Evolutionary conservation across 2,113 vertebrate genomes (phyloP).

Genomic region (Toxotes jaculatrix): DNA sequence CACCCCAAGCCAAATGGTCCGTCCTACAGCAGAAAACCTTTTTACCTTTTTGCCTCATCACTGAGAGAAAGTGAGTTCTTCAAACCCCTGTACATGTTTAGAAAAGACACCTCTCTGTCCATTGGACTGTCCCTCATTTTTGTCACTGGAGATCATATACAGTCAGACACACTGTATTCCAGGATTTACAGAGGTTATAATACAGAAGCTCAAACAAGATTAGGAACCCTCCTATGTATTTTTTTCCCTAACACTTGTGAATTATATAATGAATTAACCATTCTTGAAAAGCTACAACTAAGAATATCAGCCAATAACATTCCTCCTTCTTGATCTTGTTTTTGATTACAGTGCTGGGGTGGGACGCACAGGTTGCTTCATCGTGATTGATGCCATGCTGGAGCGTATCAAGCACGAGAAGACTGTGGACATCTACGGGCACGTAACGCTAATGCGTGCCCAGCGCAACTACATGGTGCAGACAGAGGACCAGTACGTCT

Average conservation of each 20-base stretch:
- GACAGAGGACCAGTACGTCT: conserved; percentile 99
- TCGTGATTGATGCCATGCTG: conserved; percentile 99
- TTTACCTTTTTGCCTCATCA: conserved; percentile 50
- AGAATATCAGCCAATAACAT: not conserved
- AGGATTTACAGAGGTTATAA: not conserved
- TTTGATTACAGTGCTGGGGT: conserved; percentile 91
- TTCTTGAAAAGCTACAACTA: not conserved
- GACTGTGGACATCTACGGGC: conserved; percentile 99
- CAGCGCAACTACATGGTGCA: conserved; percentile 99
- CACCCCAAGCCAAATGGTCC: conserved; percentile 57
- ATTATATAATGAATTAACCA: no score
- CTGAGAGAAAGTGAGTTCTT: conserved; percentile 28
- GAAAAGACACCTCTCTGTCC: conserved; percentile 17
- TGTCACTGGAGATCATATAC: not conserved
- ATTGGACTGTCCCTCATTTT: not conserved
- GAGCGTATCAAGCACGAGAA: conserved; percentile 99
- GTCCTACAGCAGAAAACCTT: conserved; percentile 46
- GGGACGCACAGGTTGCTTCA: conserved; percentile 98
- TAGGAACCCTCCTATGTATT: not conserved
- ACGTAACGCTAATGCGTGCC: conserved; percentile 98
- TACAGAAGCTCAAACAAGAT: not conserved
- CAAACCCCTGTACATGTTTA: conserved; percentile 7
- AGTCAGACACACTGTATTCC: not conserved
- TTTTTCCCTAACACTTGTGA: not conserved
- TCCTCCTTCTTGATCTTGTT: conserved; percentile 19